A percentile compares a stretch with the other conserved stretches of the same genome.
Conservation (phyloP, 2,797 vertebrate species). For the Sebastes alutus region DNA sequence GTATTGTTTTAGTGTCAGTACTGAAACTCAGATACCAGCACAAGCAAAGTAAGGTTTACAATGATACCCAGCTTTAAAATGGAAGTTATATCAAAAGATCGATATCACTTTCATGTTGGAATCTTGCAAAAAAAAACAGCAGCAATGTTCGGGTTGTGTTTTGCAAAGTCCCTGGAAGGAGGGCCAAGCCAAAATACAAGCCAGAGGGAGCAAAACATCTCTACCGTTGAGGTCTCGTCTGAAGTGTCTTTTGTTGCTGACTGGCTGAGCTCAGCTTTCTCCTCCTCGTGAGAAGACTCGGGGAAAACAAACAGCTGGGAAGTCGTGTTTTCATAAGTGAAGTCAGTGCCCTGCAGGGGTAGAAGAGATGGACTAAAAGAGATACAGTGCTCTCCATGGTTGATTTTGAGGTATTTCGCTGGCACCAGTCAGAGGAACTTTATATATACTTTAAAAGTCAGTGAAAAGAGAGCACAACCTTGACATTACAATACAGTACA, state of each 20-base stretch:
- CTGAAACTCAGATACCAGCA: not conserved
- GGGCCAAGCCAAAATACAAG: slow-evolving; percentile 67
- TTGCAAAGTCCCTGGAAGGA: slow-evolving; percentile 67
- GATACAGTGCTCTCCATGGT: slow-evolving; percentile 51
- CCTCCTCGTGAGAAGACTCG: slow-evolving; percentile 66
- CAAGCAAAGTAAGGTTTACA: not conserved
- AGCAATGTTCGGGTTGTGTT: slow-evolving; percentile 49
- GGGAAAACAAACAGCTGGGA: slow-evolving; percentile 77
- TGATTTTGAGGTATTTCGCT: slow-evolving; percentile 33
- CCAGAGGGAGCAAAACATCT: slow-evolving; percentile 60
- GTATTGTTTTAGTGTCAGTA: not conserved
- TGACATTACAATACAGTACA: slow-evolving; percentile 27
- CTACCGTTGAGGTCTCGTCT: slow-evolving; percentile 48
- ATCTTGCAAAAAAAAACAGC: slow-evolving; percentile 19
- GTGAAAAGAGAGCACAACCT: not conserved
- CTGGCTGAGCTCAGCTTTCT: slow-evolving; percentile 71
- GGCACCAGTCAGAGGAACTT: slow-evolving; percentile 28
- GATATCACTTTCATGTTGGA: not conserved
- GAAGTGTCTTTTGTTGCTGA: slow-evolving; percentile 62
- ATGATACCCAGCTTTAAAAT: not conserved
- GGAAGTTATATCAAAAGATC: not conserved
- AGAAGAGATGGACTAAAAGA: slow-evolving; percentile 64
- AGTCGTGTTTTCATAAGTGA: slow-evolving; percentile 78
- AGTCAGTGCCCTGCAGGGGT: slow-evolving; percentile 71
- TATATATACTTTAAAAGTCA: not conserved